phyloP scores from a whole-genome alignment of 2,888 invertebrate species.

The Epiblema foenella region DNA sequence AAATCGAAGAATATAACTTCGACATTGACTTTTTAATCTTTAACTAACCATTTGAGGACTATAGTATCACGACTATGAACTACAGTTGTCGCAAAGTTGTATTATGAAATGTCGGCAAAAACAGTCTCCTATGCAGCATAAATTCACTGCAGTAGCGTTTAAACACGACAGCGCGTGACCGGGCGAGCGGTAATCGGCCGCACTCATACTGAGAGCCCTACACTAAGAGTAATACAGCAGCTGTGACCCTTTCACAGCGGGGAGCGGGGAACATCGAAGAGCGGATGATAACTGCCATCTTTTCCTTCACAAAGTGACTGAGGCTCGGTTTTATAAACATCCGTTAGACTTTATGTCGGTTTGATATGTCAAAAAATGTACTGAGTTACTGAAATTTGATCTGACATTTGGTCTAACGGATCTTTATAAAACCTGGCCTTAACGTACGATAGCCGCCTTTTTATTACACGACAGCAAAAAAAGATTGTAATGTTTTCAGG shows the following conservation, averaged over 20 bases:
- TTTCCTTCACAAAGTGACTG: too few relatives aligned
- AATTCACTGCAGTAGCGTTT: conserved; percentile 29
- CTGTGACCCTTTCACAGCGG: conserved; percentile 12
- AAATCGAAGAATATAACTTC: too few relatives aligned
- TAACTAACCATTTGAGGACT: neutral
- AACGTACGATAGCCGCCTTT: too few relatives aligned
- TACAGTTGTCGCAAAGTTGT: neutral
- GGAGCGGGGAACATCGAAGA: neutral
- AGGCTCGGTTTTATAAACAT: too few relatives aligned
- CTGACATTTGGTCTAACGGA: too few relatives aligned
- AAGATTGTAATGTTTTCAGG: too few relatives aligned
- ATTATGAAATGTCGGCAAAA: conserved; percentile 18
- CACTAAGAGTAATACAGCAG: conserved; percentile 24
- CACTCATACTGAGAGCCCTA: conserved; percentile 25
- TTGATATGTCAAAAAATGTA: too few relatives aligned
- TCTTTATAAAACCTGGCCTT: too few relatives aligned
- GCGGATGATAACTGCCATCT: neutral
- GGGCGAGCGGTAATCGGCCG: conserved; percentile 31
- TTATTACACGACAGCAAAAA: too few relatives aligned
- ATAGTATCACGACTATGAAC: neutral
- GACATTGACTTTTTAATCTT: too few relatives aligned
- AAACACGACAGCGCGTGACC: conserved; percentile 30
- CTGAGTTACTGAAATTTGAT: too few relatives aligned
- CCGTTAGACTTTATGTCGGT: too few relatives aligned
- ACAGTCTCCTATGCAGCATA: conserved; percentile 3